Evolutionary conservation across 2,888 invertebrate species (phyloP).

Genomic region (Parnassius glacialis): DNA sequence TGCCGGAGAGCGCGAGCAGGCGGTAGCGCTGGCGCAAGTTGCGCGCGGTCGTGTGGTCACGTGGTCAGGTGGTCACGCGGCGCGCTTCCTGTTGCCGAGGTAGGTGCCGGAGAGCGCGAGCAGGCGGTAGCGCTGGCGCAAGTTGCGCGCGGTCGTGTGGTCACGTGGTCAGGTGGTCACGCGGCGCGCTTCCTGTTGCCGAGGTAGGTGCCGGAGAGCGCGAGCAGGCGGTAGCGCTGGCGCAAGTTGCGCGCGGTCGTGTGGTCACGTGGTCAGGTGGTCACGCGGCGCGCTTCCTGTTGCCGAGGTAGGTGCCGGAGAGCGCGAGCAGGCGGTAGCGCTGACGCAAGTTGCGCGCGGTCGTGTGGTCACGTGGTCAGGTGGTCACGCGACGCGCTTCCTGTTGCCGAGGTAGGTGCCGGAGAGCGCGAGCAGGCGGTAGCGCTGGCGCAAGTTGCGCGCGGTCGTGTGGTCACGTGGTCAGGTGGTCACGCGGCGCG

Average conservation of each 20-base stretch:
- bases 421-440: conserved; percentile 91
- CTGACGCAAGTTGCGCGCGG: background rate
- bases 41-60: too few relatives aligned
- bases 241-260: background rate
- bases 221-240: background rate
- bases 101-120: conserved; percentile 63
- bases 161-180: background rate
- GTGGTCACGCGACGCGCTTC: conserved; percentile 43
- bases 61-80: conserved; percentile 14
- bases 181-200: conserved; percentile 78
- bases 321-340: too few relatives aligned
- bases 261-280: conserved; percentile 35
- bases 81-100: conserved; percentile 79
- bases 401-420: conserved; percentile 85
- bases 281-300: too few relatives aligned
- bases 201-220: conserved; percentile 73
- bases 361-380: background rate
- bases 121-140: conserved; percentile 8
- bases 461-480: conserved; percentile 61
- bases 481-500: too few relatives aligned
- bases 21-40: background rate
- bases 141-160: conserved; percentile 59
- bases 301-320: too few relatives aligned
- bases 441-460: conserved; percentile 93
- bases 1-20: conserved; percentile 1